Conservation (phyloP, 1,140 invertebrate genomes). For the Eumeta japonica region DNA sequence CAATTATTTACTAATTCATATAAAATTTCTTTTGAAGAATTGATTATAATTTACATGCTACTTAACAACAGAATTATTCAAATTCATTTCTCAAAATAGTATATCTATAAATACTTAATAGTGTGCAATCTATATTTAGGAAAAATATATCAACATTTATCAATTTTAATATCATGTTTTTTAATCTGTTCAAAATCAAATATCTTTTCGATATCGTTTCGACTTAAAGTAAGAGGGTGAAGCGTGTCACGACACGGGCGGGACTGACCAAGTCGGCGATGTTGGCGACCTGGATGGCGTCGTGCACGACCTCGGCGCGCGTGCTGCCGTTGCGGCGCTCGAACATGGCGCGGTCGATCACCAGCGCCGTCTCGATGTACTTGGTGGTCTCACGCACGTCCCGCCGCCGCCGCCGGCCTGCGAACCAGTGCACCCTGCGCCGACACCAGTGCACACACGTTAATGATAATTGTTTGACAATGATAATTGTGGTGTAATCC, state of each 20-base stretch:
- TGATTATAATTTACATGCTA: no score
- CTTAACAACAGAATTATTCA: no score
- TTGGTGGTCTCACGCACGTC: constrained; percentile 87
- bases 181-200: neutral
- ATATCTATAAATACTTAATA: neutral
- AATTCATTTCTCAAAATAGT: no score
- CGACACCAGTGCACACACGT: neutral
- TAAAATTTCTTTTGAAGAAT: no score
- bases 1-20: neutral
- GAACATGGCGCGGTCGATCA: constrained; percentile 93
- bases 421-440: neutral
- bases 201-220: neutral
- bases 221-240: neutral
- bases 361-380: constrained; percentile 88
- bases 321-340: constrained; percentile 88
- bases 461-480: no score
- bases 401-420: constrained; percentile 51
- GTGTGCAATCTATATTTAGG: no score
- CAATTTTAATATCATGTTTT: no score
- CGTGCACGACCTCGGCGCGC: constrained; percentile 84
- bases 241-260: neutral
- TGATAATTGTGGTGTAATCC: no score
- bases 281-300: constrained; percentile 94
- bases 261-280: constrained; percentile 89
- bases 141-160: no score